A percentile compares a stretch with the other conserved stretches of the same genome.
phyloP scores from a whole-genome alignment of 2,113 vertebrate species.

The Climacteris rufus region DNA sequence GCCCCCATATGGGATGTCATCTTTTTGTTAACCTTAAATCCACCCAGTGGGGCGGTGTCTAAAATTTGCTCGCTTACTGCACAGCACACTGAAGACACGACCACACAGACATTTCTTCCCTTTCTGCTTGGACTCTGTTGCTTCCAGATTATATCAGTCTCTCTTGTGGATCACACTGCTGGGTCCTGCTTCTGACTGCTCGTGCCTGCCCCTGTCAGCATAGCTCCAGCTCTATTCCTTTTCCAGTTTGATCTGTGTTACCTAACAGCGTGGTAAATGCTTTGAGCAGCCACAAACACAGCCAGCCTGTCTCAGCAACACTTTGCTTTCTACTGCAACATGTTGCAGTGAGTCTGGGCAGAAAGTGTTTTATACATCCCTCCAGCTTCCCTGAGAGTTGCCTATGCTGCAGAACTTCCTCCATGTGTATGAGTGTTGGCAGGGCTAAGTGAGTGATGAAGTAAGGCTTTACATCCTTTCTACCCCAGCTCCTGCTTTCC shows the following conservation, averaged over 20 bases:
- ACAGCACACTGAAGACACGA: neutral
- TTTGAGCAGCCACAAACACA: neutral
- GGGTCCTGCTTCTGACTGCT: neutral
- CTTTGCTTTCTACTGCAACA: neutral
- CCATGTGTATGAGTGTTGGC: neutral
- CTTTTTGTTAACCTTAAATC: neutral
- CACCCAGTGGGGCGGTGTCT: neutral
- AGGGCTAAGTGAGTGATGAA: neutral
- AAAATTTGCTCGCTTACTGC: neutral
- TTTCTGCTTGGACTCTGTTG: neutral
- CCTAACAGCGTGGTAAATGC: neutral
- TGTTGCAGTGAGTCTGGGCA: neutral
- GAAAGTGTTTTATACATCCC: neutral
- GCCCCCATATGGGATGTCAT: neutral
- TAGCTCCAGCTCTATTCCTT: neutral
- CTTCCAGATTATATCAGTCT: neutral
- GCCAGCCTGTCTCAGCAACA: neutral
- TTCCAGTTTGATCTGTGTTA: neutral
- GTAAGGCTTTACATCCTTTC: neutral
- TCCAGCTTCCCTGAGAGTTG: neutral
- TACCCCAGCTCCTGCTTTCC: neutral
- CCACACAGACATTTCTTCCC: neutral
- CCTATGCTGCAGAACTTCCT: neutral
- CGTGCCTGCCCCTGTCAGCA: neutral
- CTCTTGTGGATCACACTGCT: neutral